phyloP scores from a whole-genome alignment of 2,888 invertebrate genomes.

The Alitta virens region DNA sequence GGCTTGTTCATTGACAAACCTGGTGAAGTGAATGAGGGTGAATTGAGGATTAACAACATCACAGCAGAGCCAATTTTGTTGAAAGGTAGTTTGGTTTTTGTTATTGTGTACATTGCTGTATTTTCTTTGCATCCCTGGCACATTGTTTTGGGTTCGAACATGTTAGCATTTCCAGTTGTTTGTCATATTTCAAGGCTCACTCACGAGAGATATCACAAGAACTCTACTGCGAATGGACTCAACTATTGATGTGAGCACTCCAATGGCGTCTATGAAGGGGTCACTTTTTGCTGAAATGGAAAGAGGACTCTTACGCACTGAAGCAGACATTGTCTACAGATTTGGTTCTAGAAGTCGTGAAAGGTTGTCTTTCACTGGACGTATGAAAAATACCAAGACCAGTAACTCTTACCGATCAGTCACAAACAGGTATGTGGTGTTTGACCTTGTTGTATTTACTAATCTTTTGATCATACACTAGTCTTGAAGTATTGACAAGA shows the following conservation, averaged over 20 bases:
- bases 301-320: not conserved
- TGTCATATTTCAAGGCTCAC: not conserved
- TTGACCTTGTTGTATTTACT: not conserved
- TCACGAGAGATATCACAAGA: not conserved
- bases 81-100: constrained; percentile 61
- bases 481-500: not conserved
- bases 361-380: not conserved
- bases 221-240: not conserved
- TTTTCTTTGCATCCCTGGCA: not conserved
- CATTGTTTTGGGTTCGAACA: too few species aligned
- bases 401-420: not conserved
- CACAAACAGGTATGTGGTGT: not conserved
- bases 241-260: not conserved
- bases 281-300: not conserved
- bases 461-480: too few species aligned
- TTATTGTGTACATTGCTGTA: constrained; percentile 11
- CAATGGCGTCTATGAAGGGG: not conserved
- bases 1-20: not conserved
- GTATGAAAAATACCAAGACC: not conserved
- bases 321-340: not conserved
- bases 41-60: not conserved
- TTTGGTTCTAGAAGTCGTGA: not conserved
- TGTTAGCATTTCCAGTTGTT: too few species aligned
- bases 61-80: constrained; percentile 70
- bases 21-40: not conserved